Evolutionary conservation across 2,888 invertebrate species (phyloP).

Genomic region (Platycheirus albimanus): DNA sequence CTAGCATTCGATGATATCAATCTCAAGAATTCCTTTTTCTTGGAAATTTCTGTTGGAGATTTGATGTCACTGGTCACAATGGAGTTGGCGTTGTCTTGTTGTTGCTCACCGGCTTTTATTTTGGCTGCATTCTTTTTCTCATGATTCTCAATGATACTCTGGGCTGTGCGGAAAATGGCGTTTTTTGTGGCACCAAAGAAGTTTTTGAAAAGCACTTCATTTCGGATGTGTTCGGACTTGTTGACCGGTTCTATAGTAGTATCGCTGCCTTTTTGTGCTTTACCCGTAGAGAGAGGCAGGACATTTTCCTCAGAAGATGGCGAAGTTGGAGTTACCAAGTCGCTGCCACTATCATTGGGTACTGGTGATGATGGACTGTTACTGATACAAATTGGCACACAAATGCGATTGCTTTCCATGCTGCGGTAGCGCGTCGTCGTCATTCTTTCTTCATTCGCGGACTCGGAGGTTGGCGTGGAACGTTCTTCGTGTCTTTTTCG

Average conservation of each 20-base stretch:
- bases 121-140: constrained; percentile 83
- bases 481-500: constrained; percentile 79
- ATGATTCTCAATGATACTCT: constrained; percentile 83
- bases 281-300: constrained; percentile 51
- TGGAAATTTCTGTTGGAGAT: constrained; percentile 81
- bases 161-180: constrained; percentile 83
- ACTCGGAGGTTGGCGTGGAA: constrained; percentile 74
- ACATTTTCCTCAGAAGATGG: constrained; percentile 63
- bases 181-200: constrained; percentile 83
- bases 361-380: constrained; percentile 62
- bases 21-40: constrained; percentile 82
- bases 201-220: constrained; percentile 82
- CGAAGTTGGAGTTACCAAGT: constrained; percentile 70
- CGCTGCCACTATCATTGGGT: constrained; percentile 64
- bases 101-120: constrained; percentile 76
- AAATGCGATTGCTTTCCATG: constrained; percentile 72
- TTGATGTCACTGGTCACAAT: constrained; percentile 77
- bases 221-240: constrained; percentile 77
- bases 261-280: constrained; percentile 75
- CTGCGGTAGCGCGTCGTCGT: constrained; percentile 70
- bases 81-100: constrained; percentile 25
- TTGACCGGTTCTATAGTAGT: constrained; percentile 74
- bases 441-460: constrained; percentile 71
- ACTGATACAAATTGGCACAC: constrained; percentile 76
- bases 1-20: constrained; percentile 81